Evolutionary conservation across 2,888 invertebrate species (phyloP).

Genomic region (Drosophila subsilvestris): DNA sequence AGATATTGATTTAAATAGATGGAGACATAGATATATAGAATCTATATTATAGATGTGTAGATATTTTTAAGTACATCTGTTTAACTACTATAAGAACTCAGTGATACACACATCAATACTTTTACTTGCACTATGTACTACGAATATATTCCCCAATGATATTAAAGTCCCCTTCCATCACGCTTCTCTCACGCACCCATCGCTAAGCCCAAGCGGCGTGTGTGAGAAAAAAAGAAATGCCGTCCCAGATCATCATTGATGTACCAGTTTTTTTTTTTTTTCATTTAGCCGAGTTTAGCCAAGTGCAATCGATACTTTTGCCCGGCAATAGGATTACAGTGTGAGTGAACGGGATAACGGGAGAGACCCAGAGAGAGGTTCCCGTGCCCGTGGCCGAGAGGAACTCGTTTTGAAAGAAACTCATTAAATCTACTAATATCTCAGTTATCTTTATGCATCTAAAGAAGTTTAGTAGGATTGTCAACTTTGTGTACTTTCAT

Average conservation of each 20-base stretch:
- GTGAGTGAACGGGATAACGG: background rate
- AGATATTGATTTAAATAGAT: no score
- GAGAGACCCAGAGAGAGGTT: conserved; percentile 10
- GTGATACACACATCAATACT: no score
- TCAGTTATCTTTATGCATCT: conserved; percentile 73
- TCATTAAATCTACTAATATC: conserved; percentile 77
- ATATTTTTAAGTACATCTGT: no score
- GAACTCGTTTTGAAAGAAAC: conserved; percentile 18
- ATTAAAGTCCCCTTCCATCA: background rate
- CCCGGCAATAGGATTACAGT: conserved; percentile 4
- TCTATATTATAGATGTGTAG: no score
- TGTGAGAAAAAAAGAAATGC: conserved; percentile 55
- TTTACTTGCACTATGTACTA: no score
- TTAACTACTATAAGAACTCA: no score
- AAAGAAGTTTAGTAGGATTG: conserved; percentile 74
- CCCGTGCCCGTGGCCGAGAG: no score
- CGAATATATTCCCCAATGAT: background rate
- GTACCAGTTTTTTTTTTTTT: conserved; percentile 56
- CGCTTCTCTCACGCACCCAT: conserved; percentile 19
- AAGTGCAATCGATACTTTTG: conserved; percentile 76
- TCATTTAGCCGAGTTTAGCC: conserved; percentile 58
- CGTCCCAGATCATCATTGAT: conserved; percentile 40
- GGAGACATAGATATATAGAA: no score
- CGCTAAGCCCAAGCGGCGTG: conserved; percentile 48
- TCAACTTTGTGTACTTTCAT: conserved; percentile 69